Evolutionary conservation across 2,797 vertebrate species (phyloP).

Genomic region (Urosaurus nigricauda): DNA sequence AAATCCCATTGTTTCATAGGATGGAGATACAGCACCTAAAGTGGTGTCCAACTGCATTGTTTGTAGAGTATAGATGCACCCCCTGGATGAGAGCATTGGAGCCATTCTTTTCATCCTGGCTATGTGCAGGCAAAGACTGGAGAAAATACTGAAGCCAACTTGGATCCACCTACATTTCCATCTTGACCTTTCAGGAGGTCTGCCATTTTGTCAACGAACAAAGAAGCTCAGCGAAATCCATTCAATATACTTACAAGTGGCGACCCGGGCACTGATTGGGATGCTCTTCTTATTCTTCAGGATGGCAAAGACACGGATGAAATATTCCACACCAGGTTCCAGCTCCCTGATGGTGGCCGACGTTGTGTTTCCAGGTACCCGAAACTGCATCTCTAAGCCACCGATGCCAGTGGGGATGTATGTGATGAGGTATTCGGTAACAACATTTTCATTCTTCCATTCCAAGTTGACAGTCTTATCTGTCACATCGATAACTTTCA

Average conservation of each 20-base stretch:
- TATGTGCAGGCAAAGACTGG: too few relatives aligned
- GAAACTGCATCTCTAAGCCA: constrained; percentile 91
- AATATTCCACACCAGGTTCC: constrained; percentile 95
- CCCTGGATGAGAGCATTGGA: not conserved
- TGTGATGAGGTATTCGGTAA: constrained; percentile 90
- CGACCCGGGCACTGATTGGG: constrained; percentile 93
- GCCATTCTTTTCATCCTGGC: too few relatives aligned
- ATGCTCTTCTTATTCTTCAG: constrained; percentile 94
- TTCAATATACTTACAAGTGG: constrained; percentile 87
- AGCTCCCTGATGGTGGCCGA: constrained; percentile 89
- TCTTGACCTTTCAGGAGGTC: not conserved
- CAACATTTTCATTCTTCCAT: constrained; percentile 94
- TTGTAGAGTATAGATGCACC: too few relatives aligned
- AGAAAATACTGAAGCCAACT: not conserved
- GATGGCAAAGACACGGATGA: constrained; percentile 95
- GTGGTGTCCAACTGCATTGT: too few relatives aligned
- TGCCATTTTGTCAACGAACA: not conserved
- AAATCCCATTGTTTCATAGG: too few relatives aligned
- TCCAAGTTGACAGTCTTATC: constrained; percentile 92
- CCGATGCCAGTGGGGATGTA: constrained; percentile 89
- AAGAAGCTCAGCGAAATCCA: not conserved
- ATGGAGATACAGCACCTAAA: too few relatives aligned
- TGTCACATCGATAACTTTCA: constrained; percentile 88
- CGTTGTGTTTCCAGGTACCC: constrained; percentile 90
- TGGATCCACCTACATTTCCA: too few relatives aligned